These are phyloP conservation scores for Ailurus styani DNA, from an alignment of 2,113 vertebrate genomes.

Conservation along the genomic window DNA sequence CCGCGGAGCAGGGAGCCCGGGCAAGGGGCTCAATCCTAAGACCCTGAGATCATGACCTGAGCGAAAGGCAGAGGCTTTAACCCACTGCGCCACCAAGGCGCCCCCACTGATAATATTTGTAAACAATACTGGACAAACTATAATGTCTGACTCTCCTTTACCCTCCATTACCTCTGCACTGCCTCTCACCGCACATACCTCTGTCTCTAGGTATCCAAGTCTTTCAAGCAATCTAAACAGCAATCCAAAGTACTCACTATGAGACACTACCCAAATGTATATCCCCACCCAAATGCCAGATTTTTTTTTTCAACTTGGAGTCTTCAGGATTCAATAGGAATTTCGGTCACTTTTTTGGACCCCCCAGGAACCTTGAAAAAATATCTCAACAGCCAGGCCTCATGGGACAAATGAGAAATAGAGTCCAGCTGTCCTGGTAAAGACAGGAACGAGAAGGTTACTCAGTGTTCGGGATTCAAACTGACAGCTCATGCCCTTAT, in stretches of 20 bases:
- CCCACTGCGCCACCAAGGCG: too few relatives aligned
- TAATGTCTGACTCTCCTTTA: background rate
- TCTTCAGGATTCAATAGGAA: background rate
- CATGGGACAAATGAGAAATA: background rate
- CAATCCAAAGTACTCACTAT: background rate
- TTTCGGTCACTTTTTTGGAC: background rate
- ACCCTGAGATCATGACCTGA: too few relatives aligned
- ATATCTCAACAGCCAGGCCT: background rate
- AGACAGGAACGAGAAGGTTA: background rate
- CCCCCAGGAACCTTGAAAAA: background rate
- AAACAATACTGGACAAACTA: background rate
- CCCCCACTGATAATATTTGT: background rate
- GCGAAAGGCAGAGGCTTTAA: too few relatives aligned
- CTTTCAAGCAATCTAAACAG: background rate
- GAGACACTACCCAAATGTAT: background rate
- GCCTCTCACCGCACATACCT: background rate
- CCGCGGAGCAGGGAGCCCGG: too few relatives aligned
- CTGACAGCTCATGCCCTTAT: background rate
- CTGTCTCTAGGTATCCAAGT: background rate
- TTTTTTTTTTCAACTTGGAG: background rate
- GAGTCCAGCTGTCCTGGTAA: background rate
- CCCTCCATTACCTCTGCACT: background rate
- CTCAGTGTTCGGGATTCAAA: background rate
- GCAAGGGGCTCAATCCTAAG: too few relatives aligned
- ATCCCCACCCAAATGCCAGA: background rate